Conservation (phyloP, 1,140 invertebrate genomes). For the Temnothorax longispinosus region DNA sequence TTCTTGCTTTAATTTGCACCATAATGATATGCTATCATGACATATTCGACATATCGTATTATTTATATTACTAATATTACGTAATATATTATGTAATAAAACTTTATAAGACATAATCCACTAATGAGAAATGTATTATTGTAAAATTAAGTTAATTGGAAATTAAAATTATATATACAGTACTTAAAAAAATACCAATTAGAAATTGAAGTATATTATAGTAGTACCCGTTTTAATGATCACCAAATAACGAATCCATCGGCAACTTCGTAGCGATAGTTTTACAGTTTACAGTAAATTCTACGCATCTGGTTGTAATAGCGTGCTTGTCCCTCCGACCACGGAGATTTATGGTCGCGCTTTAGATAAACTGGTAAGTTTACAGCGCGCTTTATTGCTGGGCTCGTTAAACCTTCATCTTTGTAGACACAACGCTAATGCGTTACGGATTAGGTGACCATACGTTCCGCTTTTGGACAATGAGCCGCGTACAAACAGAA, state of each 20-base stretch:
- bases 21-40: not conserved
- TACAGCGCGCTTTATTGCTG: constrained; percentile 61
- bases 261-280: constrained; percentile 17
- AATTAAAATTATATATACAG: not conserved
- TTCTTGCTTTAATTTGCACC: not conserved
- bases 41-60: not conserved
- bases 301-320: constrained; percentile 68
- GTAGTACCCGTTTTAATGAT: not conserved
- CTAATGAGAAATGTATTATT: not conserved
- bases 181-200: not conserved
- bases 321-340: constrained; percentile 50
- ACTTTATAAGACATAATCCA: not conserved
- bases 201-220: not conserved
- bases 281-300: constrained; percentile 69
- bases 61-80: too few relatives aligned
- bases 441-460: constrained; percentile 44
- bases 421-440: constrained; percentile 21
- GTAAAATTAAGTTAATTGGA: not conserved
- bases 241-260: constrained; percentile 19
- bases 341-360: constrained; percentile 59
- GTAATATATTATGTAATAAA: not conserved
- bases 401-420: constrained; percentile 60
- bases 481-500: not conserved
- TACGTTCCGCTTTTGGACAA: not conserved
- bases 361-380: constrained; percentile 60